phyloP scores from a whole-genome alignment of 1,140 invertebrate species.

The Heterodera schachtii region DNA sequence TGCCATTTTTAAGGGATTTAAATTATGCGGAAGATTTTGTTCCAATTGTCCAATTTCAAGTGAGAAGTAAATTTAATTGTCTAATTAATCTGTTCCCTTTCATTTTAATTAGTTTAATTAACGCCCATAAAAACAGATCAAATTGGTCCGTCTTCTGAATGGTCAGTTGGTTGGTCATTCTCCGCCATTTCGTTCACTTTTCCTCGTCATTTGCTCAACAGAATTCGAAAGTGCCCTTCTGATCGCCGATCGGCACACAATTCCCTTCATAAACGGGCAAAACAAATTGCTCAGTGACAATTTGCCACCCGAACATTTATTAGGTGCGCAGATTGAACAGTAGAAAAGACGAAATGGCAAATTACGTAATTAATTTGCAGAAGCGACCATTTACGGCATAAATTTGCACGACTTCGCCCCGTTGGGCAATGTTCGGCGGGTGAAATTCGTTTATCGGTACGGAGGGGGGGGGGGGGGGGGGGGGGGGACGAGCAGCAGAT shows the following conservation, averaged over 20 bases:
- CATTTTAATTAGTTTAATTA: too few species aligned
- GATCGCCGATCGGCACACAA: slow-evolving; percentile 57
- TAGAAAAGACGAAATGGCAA: background rate
- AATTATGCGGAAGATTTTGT: slow-evolving; percentile 56
- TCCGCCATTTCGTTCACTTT: background rate
- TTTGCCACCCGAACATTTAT: slow-evolving; percentile 50
- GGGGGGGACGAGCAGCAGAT: too few species aligned
- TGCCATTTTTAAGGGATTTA: slow-evolving; percentile 47
- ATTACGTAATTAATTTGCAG: background rate
- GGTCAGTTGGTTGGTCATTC: slow-evolving; percentile 40
- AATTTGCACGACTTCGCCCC: slow-evolving; percentile 57
- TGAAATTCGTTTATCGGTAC: slow-evolving; percentile 59
- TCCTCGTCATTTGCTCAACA: slow-evolving; percentile 24
- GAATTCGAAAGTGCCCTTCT: slow-evolving; percentile 61
- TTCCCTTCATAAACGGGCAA: slow-evolving; percentile 56
- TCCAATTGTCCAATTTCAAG: slow-evolving; percentile 56
- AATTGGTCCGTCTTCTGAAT: slow-evolving; percentile 54
- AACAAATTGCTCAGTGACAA: slow-evolving; percentile 47
- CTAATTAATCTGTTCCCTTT: background rate
- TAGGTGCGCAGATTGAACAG: slow-evolving; percentile 29
- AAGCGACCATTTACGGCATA: slow-evolving; percentile 28
- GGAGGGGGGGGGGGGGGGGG: background rate
- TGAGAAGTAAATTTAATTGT: slow-evolving; percentile 17
- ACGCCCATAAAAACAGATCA: background rate
- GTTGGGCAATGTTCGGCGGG: slow-evolving; percentile 43